Conservation (phyloP, 1,140 invertebrate species). For the Meloidogyne floridensis region DNA sequence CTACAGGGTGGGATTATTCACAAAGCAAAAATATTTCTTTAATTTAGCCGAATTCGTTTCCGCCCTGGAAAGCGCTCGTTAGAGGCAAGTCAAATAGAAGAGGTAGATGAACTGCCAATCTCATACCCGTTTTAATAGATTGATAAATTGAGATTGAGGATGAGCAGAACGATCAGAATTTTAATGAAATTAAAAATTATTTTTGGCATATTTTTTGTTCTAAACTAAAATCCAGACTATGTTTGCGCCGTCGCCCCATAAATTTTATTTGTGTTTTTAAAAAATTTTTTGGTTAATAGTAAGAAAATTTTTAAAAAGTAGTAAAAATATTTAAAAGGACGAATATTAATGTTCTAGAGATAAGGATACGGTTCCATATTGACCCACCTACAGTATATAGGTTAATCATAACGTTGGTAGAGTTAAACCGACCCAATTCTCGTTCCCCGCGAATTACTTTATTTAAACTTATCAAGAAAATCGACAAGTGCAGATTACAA, state of each 20-base stretch:
- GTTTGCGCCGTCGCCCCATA: not conserved
- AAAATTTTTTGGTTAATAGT: too few species aligned
- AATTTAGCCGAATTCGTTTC: constrained; percentile 23
- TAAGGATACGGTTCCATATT: too few species aligned
- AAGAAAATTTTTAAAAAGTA: too few species aligned
- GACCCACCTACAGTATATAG: too few species aligned
- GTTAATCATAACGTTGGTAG: too few species aligned
- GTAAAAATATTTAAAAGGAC: too few species aligned
- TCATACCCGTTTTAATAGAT: not conserved
- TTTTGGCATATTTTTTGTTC: not conserved
- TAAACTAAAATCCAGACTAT: not conserved
- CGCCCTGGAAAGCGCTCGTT: constrained; percentile 24
- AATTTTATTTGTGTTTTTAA: not conserved
- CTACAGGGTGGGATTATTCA: constrained; percentile 15
- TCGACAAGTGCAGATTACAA: too few species aligned
- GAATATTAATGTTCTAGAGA: too few species aligned
- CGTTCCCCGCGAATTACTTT: too few species aligned
- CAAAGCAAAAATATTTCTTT: not conserved
- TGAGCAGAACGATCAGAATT: not conserved
- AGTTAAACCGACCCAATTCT: too few species aligned
- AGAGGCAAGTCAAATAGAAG: not conserved
- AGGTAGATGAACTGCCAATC: not conserved
- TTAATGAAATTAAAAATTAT: not conserved
- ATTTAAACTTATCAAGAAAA: too few species aligned
- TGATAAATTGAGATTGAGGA: not conserved